Evolutionary conservation across 2,797 vertebrate species (phyloP).

Genomic region (Poeciliopsis infans): DNA sequence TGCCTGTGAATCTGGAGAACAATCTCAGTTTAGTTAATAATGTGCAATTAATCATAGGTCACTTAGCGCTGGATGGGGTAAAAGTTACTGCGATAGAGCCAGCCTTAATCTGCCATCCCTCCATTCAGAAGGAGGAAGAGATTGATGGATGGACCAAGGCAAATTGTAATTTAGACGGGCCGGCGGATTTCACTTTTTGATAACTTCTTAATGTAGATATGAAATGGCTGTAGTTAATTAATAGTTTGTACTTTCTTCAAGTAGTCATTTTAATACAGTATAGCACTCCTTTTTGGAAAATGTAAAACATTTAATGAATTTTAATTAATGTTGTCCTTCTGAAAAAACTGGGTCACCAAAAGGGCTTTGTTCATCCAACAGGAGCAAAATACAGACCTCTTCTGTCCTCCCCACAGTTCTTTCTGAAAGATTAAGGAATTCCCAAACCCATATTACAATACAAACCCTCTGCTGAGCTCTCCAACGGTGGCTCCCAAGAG

Average conservation of each 20-base stretch:
- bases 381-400: not conserved
- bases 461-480: not conserved
- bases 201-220: slow-evolving; percentile 29
- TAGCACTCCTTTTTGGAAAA: not conserved
- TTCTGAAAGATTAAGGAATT: too few relatives aligned
- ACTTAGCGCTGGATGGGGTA: slow-evolving; percentile 65
- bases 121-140: slow-evolving; percentile 43
- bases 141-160: slow-evolving; percentile 42
- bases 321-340: not conserved
- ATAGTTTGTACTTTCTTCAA: not conserved
- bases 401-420: not conserved
- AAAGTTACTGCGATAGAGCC: slow-evolving; percentile 53
- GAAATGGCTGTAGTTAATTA: slow-evolving; percentile 27
- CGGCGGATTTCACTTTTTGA: slow-evolving; percentile 39
- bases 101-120: slow-evolving; percentile 63
- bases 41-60: slow-evolving; percentile 81
- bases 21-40: slow-evolving; percentile 80
- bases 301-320: not conserved
- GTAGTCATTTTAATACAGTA: not conserved
- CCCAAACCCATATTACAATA: too few relatives aligned
- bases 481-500: not conserved
- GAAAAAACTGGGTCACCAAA: not conserved
- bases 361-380: not conserved
- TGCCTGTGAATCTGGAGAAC: slow-evolving; percentile 74
- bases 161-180: slow-evolving; percentile 42